A percentile compares a stretch with the other conserved stretches of the same genome.
Conservation (phyloP, 2,113 vertebrate species). For the Lonchura striata region DNA sequence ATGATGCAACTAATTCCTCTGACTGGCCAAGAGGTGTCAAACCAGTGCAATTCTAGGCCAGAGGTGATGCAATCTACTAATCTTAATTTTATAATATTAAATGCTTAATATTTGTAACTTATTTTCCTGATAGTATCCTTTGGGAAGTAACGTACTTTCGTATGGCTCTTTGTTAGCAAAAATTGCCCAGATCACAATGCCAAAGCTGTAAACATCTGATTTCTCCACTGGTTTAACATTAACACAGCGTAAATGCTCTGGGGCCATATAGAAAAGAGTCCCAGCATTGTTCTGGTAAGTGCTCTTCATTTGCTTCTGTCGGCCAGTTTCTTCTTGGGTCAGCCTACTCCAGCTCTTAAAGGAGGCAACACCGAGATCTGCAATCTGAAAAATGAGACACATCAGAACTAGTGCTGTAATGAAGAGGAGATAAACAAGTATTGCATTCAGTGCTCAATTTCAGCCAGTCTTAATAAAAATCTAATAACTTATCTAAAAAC, state of each 20-base stretch:
- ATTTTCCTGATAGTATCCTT: not conserved
- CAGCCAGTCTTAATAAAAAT: not conserved
- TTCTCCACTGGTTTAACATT: slow-evolving; percentile 83
- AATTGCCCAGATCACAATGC: slow-evolving; percentile 91
- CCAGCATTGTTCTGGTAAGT: slow-evolving; percentile 72
- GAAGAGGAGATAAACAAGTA: not conserved
- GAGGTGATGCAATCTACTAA: not conserved
- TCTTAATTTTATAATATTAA: not conserved
- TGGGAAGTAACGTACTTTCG: slow-evolving; percentile 77
- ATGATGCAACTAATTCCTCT: not conserved
- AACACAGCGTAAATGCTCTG: slow-evolving; percentile 85
- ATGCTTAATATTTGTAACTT: not conserved
- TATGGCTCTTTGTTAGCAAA: slow-evolving; percentile 88
- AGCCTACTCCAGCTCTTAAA: slow-evolving; percentile 90
- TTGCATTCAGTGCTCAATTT: not conserved
- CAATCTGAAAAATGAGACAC: slow-evolving; percentile 78
- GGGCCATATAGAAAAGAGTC: slow-evolving; percentile 96
- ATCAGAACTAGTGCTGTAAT: not conserved
- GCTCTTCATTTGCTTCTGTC: slow-evolving; percentile 64
- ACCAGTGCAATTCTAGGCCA: not conserved
- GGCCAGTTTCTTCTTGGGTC: slow-evolving; percentile 82
- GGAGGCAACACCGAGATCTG: slow-evolving; percentile 89
- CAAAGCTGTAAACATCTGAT: slow-evolving; percentile 95
- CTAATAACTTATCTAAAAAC: not conserved
- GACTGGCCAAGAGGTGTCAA: not conserved